Conservation (phyloP, 2,113 vertebrate genomes). For the Megalops atlanticus region DNA sequence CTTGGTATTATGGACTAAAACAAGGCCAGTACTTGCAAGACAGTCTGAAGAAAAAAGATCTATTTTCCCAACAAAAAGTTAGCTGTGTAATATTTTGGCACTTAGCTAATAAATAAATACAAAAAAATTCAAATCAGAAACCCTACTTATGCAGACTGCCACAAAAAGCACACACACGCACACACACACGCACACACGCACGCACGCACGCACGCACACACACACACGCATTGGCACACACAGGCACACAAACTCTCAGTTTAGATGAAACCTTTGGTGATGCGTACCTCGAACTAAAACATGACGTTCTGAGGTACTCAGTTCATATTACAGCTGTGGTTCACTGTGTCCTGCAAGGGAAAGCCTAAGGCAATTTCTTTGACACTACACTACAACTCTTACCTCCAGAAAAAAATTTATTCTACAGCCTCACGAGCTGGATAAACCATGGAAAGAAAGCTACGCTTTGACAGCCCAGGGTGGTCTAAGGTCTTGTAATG, state of each 20-base stretch:
- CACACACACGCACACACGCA: neutral
- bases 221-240: neutral
- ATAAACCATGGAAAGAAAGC: neutral
- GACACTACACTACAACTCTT: slow-evolving; percentile 39
- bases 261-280: slow-evolving; percentile 44
- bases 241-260: slow-evolving; percentile 21
- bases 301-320: slow-evolving; percentile 14
- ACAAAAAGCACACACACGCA: neutral
- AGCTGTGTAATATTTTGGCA: slow-evolving; percentile 51
- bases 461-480: neutral
- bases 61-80: slow-evolving; percentile 40
- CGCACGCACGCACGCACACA: neutral
- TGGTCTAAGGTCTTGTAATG: neutral
- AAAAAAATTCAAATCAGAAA: slow-evolving; percentile 30
- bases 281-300: slow-evolving; percentile 18
- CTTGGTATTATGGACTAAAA: neutral
- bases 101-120: slow-evolving; percentile 40
- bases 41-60: slow-evolving; percentile 35
- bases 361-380: slow-evolving; percentile 62
- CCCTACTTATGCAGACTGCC: slow-evolving; percentile 27
- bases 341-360: slow-evolving; percentile 42
- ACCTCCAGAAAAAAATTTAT: slow-evolving; percentile 39
- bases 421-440: neutral
- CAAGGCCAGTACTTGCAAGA: neutral
- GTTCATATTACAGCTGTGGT: slow-evolving; percentile 28